Conservation (phyloP, 2,888 invertebrate genomes). For the Eristalinus sepulchralis region DNA sequence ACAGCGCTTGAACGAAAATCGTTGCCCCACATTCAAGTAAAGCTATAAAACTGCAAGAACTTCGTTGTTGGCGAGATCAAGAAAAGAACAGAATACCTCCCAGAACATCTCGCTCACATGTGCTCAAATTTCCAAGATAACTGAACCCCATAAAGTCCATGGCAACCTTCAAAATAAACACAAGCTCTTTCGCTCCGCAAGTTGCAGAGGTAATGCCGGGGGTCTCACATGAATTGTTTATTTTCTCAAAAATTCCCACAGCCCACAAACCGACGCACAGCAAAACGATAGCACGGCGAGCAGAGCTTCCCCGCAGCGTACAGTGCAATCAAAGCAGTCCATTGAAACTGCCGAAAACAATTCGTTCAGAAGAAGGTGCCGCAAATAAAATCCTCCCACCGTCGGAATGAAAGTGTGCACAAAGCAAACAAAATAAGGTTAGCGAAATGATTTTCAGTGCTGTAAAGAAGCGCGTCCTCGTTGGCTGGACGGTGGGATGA, state of each 20-base stretch:
- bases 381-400: not conserved
- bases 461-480: not conserved
- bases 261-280: not conserved
- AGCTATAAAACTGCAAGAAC: too few relatives aligned
- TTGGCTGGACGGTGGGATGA: not conserved
- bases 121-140: not conserved
- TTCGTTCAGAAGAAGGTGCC: not conserved
- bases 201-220: not conserved
- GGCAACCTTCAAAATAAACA: not conserved
- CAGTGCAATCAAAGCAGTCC: not conserved
- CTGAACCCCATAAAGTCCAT: not conserved
- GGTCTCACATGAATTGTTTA: not conserved
- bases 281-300: not conserved
- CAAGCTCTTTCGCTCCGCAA: not conserved
- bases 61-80: too few relatives aligned
- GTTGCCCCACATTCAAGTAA: too few relatives aligned
- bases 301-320: not conserved
- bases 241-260: not conserved
- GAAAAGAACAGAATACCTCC: too few relatives aligned
- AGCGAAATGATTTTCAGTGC: not conserved
- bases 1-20: too few relatives aligned
- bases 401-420: not conserved
- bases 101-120: not conserved
- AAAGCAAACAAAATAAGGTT: not conserved
- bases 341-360: not conserved